A percentile compares a stretch with the other conserved stretches of the same genome.
These are phyloP conservation scores for Bombus impatiens DNA, from an alignment of 1,140 invertebrate genomes.

Conservation along the genomic window DNA sequence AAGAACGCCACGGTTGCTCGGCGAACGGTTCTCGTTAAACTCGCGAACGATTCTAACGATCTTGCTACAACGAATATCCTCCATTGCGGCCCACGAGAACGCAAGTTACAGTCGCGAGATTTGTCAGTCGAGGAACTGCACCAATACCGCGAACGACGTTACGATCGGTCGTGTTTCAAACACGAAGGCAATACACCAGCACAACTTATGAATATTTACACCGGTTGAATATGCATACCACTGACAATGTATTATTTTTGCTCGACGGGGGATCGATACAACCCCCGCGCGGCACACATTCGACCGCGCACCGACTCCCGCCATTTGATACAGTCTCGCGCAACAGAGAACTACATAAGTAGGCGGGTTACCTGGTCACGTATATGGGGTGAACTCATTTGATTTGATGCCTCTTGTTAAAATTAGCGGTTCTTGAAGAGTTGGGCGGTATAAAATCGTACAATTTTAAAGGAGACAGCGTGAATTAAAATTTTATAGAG, in stretches of 20 bases:
- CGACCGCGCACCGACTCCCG: neutral
- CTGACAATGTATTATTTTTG: slow-evolving; percentile 81
- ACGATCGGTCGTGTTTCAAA: slow-evolving; percentile 49
- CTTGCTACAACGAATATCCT: neutral
- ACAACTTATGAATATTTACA: slow-evolving; percentile 80
- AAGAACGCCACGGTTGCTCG: neutral
- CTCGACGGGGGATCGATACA: slow-evolving; percentile 77
- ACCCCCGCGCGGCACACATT: slow-evolving; percentile 55
- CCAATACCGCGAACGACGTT: slow-evolving; percentile 27
- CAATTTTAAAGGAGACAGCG: neutral
- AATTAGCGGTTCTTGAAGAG: neutral
- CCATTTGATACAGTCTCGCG: neutral
- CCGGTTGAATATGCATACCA: slow-evolving; percentile 78
- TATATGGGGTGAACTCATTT: neutral
- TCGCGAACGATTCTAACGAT: neutral
- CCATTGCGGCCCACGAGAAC: neutral
- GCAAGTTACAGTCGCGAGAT: neutral
- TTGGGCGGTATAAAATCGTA: neutral
- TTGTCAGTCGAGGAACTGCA: neutral
- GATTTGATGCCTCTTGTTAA: neutral
- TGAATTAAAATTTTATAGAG: neutral
- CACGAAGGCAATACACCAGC: slow-evolving; percentile 71
- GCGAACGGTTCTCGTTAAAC: neutral
- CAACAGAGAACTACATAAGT: neutral
- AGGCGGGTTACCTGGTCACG: neutral